Evolutionary conservation across 2,888 invertebrate genomes (phyloP).

Genomic region (Cerastis rubricosa): DNA sequence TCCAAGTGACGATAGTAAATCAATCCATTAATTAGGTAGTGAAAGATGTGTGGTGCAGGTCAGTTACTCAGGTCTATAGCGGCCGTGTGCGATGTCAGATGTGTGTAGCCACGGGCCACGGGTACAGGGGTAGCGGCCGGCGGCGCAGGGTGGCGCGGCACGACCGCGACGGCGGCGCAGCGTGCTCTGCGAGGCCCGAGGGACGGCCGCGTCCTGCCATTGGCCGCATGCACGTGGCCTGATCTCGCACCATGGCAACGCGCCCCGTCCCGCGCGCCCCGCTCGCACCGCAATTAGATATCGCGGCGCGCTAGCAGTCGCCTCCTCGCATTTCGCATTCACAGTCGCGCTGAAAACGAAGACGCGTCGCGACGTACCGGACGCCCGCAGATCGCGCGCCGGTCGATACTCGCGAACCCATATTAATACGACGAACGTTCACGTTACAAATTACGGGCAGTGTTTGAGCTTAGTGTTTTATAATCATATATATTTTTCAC

Average conservation of each 20-base stretch:
- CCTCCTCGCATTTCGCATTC: conserved; percentile 58
- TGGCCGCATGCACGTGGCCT: conserved; percentile 94
- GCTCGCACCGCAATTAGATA: conserved; percentile 70
- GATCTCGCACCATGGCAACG: conserved; percentile 94
- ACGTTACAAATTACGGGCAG: conserved; percentile 55
- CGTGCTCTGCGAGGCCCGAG: conserved; percentile 60
- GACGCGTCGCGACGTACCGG: conserved; percentile 63
- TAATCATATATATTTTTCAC: conserved; percentile 19
- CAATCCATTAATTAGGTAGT: not conserved
- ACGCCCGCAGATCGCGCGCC: conserved; percentile 65
- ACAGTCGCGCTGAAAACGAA: conserved; percentile 62
- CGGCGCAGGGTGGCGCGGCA: conserved; percentile 49
- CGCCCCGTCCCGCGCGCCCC: conserved; percentile 73
- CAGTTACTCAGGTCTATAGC: not conserved
- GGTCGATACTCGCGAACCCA: conserved; percentile 79
- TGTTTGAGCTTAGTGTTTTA: conserved; percentile 50
- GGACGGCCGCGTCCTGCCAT: conserved; percentile 83
- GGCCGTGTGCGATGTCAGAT: not conserved
- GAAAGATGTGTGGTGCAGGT: not conserved
- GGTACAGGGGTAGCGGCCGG: conserved; percentile 33
- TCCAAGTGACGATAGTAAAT: not conserved
- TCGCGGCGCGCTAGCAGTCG: conserved; percentile 65
- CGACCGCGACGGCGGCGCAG: conserved; percentile 67
- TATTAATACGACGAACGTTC: conserved; percentile 62
- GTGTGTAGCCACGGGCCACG: not conserved